A percentile compares a stretch with the other conserved stretches of the same genome.
These are phyloP conservation scores for Graphium colonna DNA, from an alignment of 2,888 invertebrate genomes.

Conservation along the genomic window DNA sequence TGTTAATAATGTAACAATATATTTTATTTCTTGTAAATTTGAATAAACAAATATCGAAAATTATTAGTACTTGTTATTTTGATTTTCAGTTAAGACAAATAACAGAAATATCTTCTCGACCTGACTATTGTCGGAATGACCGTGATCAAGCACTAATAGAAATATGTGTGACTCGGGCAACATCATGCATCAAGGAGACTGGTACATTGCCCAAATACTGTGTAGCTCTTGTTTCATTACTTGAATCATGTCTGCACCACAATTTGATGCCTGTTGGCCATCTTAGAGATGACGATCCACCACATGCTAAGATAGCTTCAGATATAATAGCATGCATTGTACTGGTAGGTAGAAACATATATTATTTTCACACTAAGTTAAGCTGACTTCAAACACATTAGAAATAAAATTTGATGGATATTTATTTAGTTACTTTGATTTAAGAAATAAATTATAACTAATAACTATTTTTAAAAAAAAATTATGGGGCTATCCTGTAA, in stretches of 20 bases:
- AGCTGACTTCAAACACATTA: background rate
- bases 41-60: too few species aligned
- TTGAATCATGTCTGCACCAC: conserved; percentile 94
- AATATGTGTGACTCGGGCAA: conserved; percentile 94
- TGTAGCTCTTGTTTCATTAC: conserved; percentile 88
- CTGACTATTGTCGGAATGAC: conserved; percentile 91
- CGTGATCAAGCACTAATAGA: conserved; percentile 97
- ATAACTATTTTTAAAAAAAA: too few species aligned
- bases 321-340: conserved; percentile 97
- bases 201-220: conserved; percentile 92
- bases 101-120: conserved; percentile 89
- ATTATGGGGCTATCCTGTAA: too few species aligned
- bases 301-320: conserved; percentile 97
- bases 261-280: conserved; percentile 87
- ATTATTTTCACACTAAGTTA: background rate
- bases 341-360: conserved; percentile 82
- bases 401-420: too few species aligned
- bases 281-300: conserved; percentile 91
- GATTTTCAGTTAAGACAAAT: conserved; percentile 83
- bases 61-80: too few species aligned
- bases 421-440: too few species aligned
- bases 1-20: too few species aligned
- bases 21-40: too few species aligned
- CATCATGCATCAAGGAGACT: conserved; percentile 94
- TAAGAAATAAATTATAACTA: too few species aligned